Evolutionary conservation across 53 echinoderm and acorn worm species (phyloP), one percentile per base, ranked within the genome.

Genomic region (Paelopatides confundens): DNA sequence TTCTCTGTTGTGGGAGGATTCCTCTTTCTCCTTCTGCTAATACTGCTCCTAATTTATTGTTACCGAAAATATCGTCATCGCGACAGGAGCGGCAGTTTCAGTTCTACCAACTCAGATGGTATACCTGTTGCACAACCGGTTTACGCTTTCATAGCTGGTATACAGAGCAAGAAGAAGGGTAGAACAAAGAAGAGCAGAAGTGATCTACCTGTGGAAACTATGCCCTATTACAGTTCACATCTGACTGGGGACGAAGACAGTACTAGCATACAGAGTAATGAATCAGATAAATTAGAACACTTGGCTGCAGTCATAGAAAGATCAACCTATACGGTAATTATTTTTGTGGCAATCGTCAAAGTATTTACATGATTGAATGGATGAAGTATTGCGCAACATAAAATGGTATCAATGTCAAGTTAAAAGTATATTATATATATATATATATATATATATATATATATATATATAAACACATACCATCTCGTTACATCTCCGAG

Each of bases 1-100:
- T 24, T 90, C 34, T 51, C 33, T 76, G 43, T 34, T 76, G 65
- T 85, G 63, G 71, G 77, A 39, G 85, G 90, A 64, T 33, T 63
- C 38, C 12, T 78, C 14, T 10, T n/a, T 51, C 28, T 79, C 65
- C 69, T 77, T 36, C 39, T 86, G 84, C 14, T 69, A 62, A 35
- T 50, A 83, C 62, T 39, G 48, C 62, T 58, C 69, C n/a, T 15
- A 69, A 54, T 35, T 71, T 74, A 29, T 9, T 43, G 74, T 21
- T 39, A 27, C 26, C 8, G 27, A 74, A 23, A 4, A 58, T 24
- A 46, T 24, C 39, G 26, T 40, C 39, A 74, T 21, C 43, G 43
- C 12, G 43, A 3, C 43, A 43, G 43, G 43, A 2, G 4, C 15
- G n/a, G 21, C 26, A 18, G 58, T n/a, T 48, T 14, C 10, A 58